These are phyloP conservation scores for Crioceris asparagi DNA, from an alignment of 2,888 invertebrate genomes.

Conservation along the genomic window DNA sequence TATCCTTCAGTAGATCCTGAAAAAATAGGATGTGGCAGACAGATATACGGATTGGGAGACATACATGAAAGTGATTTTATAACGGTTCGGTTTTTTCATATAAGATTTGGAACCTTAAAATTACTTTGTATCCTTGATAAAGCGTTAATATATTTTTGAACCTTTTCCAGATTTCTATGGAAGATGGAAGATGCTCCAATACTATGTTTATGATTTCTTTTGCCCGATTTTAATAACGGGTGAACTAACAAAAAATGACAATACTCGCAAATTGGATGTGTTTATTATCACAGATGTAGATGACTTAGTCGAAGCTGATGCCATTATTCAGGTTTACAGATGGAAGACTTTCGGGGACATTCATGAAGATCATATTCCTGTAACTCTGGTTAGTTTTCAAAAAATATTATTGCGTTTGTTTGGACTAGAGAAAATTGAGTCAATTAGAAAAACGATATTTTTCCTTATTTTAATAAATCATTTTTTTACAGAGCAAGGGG, in stretches of 20 bases:
- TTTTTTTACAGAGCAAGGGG: conserved; percentile 14
- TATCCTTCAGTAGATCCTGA: too few species aligned
- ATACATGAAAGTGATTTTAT: too few species aligned
- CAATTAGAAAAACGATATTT: neutral
- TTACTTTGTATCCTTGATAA: neutral
- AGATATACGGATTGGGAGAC: too few species aligned
- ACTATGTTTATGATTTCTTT: conserved; percentile 78
- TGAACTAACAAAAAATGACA: conserved; percentile 38
- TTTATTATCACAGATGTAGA: conserved; percentile 52
- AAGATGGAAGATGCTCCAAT: conserved; percentile 53
- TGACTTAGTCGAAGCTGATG: conserved; percentile 12
- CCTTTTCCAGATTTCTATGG: conserved; percentile 29
- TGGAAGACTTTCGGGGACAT: conserved; percentile 35
- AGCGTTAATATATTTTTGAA: neutral
- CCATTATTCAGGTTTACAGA: conserved; percentile 47
- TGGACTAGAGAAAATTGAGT: too few species aligned
- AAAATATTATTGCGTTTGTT: too few species aligned
- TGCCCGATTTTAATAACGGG: conserved; percentile 58
- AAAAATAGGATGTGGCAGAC: too few species aligned
- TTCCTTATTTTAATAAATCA: conserved; percentile 1
- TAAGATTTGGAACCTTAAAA: neutral
- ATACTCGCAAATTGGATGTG: conserved; percentile 50
- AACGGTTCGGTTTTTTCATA: too few species aligned
- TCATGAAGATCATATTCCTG: conserved; percentile 7
- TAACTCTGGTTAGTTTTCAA: conserved; percentile 16